Percentiles rank a stretch among this genome's conserved stretches.
phyloP scores from a whole-genome alignment of 2,888 invertebrate genomes.

The Cyrtodaria siliqua region DNA sequence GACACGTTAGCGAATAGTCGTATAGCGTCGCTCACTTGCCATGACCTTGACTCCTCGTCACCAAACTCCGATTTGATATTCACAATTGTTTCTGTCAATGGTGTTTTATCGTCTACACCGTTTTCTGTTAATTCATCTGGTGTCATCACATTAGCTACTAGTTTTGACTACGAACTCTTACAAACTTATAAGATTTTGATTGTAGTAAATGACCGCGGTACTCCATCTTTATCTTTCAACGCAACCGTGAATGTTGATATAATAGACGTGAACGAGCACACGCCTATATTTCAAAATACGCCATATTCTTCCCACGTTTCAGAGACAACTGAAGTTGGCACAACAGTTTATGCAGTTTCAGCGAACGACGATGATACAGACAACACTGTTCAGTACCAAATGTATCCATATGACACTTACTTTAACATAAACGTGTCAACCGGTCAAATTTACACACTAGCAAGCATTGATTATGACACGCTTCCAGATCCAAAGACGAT shows the following conservation, averaged over 20 bases:
- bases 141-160: constrained; percentile 22
- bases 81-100: constrained; percentile 59
- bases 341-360: constrained; percentile 45
- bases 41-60: constrained; percentile 68
- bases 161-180: constrained; percentile 51
- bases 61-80: constrained; percentile 55
- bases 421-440: constrained; percentile 38
- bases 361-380: constrained; percentile 74
- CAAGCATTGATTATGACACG: constrained; percentile 38
- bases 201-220: constrained; percentile 55
- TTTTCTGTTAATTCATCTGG: constrained; percentile 65
- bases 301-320: constrained; percentile 31
- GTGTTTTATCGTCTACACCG: constrained; percentile 50
- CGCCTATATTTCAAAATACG: constrained; percentile 31
- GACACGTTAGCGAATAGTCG: constrained; percentile 39
- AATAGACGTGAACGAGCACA: constrained; percentile 59
- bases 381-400: constrained; percentile 42
- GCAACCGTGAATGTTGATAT: constrained; percentile 87
- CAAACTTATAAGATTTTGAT: constrained; percentile 39
- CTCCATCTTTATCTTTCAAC: constrained; percentile 94
- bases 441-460: constrained; percentile 33
- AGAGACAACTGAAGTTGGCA: constrained; percentile 35
- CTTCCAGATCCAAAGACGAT: constrained; percentile 33
- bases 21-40: constrained; percentile 63
- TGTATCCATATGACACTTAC: constrained; percentile 23